Percentiles rank a stretch among this genome's conserved stretches.
Conservation (phyloP, 2,113 vertebrate genomes). For the Meleagris gallopavo region DNA sequence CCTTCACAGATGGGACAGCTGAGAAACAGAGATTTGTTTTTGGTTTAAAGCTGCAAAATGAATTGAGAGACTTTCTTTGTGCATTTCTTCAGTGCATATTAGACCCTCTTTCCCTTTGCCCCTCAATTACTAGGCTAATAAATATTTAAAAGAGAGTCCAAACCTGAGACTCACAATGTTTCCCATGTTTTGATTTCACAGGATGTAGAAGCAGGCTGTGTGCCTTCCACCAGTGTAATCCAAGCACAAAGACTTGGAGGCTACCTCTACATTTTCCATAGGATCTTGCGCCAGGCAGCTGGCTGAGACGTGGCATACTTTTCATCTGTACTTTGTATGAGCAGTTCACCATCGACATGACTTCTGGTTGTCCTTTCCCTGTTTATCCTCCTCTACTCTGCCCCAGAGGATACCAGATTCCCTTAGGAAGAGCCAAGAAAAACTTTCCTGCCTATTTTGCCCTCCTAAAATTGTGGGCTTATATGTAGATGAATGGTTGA, state of each 20-base stretch:
- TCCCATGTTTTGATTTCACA: not conserved
- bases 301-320: not conserved
- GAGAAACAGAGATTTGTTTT: not conserved
- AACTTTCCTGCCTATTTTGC: not conserved
- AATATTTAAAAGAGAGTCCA: not conserved
- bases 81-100: rapidly evolving
- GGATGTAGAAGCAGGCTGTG: not conserved
- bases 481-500: not conserved
- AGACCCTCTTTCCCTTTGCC: not conserved
- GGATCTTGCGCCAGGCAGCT: not conserved
- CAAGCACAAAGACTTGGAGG: not conserved
- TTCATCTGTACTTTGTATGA: not conserved
- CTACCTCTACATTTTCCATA: not conserved
- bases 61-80: not conserved
- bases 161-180: not conserved
- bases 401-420: not conserved
- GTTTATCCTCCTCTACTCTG: not conserved
- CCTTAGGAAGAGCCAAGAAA: not conserved
- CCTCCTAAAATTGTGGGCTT: not conserved
- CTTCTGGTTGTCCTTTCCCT: not conserved
- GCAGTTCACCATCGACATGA: not conserved
- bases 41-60: not conserved
- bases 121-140: not conserved
- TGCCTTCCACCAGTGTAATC: not conserved
- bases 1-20: not conserved